phyloP scores from a whole-genome alignment of 2,797 vertebrate species.

The Falco novaeseelandiae region DNA sequence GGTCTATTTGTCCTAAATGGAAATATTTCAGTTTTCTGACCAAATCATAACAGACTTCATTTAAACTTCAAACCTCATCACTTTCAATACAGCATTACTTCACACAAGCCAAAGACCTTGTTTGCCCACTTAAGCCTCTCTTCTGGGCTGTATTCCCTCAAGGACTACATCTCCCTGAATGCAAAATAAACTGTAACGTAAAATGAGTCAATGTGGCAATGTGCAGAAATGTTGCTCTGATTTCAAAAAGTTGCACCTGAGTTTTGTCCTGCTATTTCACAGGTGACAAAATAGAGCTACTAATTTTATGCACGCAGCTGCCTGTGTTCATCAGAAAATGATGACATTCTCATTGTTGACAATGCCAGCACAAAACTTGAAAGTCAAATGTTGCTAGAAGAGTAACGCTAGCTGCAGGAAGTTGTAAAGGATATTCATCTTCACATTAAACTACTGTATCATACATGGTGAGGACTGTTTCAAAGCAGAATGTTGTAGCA shows the following conservation, averaged over 20 bases:
- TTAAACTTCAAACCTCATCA: accelerated
- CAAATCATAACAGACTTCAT: accelerated
- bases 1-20: background rate
- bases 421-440: background rate
- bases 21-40: background rate
- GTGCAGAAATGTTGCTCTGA: background rate
- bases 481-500: background rate
- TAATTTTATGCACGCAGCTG: background rate
- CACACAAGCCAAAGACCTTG: no score
- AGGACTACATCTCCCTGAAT: background rate
- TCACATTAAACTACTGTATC: background rate
- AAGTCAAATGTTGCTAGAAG: background rate
- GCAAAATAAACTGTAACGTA: background rate
- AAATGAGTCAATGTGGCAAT: background rate
- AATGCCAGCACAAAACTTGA: background rate
- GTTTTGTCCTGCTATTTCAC: background rate
- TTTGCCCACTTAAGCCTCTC: background rate
- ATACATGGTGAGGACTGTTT: background rate
- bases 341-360: background rate
- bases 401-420: background rate
- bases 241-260: background rate
- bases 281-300: background rate
- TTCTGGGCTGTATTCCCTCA: accelerated
- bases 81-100: background rate
- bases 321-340: background rate